Conservation (phyloP, 64 coral and sea anemone genomes). For the Acropora tenuis region DNA sequence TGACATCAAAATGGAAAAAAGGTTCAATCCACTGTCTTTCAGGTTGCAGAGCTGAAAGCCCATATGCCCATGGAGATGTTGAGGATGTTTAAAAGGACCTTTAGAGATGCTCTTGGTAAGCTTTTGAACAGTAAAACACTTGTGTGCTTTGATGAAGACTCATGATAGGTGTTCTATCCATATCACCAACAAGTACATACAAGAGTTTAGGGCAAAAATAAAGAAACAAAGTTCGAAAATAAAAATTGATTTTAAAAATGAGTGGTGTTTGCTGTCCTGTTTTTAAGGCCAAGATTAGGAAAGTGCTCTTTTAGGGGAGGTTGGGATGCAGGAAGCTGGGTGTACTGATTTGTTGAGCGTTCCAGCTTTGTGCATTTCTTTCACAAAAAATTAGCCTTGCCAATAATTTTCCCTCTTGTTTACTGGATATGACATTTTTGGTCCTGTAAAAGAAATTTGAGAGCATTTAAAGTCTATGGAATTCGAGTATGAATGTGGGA, state of each 20-base stretch:
- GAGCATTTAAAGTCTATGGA: constrained; percentile 22
- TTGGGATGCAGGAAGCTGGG: too few relatives aligned
- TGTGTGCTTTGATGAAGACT: not conserved
- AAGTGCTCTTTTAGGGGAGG: too few relatives aligned
- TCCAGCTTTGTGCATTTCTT: not conserved
- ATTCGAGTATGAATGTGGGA: constrained; percentile 36
- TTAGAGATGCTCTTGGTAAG: constrained; percentile 40
- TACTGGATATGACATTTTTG: constrained; percentile 45
- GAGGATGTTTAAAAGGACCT: constrained; percentile 36
- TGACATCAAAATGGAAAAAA: constrained; percentile 14
- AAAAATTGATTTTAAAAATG: not conserved
- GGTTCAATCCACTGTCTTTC: not conserved
- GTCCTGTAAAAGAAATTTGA: constrained; percentile 4
- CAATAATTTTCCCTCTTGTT: not conserved
- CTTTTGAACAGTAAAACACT: not conserved
- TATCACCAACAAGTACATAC: not conserved
- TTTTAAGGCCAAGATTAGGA: not conserved
- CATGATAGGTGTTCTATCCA: not conserved
- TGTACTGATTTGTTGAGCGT: not conserved
- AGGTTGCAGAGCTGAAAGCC: constrained; percentile 41
- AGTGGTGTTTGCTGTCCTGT: not conserved
- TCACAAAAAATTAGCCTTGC: not conserved
- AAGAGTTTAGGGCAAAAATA: not conserved
- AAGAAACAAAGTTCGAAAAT: not conserved
- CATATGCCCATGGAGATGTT: constrained; percentile 48